Base-by-base conservation (phyloP, 2,797 vertebrate species). In the Protonibea diacanthus region DNA sequence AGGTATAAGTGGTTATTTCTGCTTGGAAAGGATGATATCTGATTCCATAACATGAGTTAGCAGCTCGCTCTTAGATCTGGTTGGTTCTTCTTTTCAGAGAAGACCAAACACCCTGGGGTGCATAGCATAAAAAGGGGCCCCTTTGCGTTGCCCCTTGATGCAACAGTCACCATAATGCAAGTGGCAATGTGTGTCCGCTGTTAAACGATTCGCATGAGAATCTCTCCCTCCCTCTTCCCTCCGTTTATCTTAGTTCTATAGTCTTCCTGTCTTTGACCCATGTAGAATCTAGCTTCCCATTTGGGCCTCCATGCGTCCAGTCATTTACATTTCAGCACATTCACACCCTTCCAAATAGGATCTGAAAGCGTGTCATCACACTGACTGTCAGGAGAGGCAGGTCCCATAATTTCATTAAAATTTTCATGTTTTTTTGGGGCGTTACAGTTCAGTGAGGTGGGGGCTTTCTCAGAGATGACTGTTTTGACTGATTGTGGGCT, bases 171-270 rank as follows among this genome's bases (percentile, higher is more conserved):
- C 74, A 71, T 95, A 96, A 96, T 95, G 93, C 89, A 92, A 93
- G 93, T 95, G 95, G 94, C 95, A 95, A 81, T 71, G 93, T 95
- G 95, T 96, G 95, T 96, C 95, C 92, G 63, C 81, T 81, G 85
- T 68, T 88, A 86, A 91, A 90, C 76, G 82, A 89, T 94, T 89
- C 90, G 73, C 93, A 90, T 94, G 85, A 94, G 90, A 93, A 92
- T 90, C 92, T 73, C 91, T 81, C 91, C 87, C 90, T 77, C 86
- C 84, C 67, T 45, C 76, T 78, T 27, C 74, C 76, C 84, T 82
- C 79, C 58, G 60, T 87, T 89, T 92, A 91, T 92, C 92, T 91
- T 81, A 74, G 65, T 72, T 91, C 92, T 90, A 90, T 91, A 90
- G 91, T 90, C 88, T 92, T 92, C 92, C 91, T 91, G 87, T 90